Evolutionary conservation across 2,888 invertebrate genomes (phyloP), one percentile per base, ranked within the genome.

Genomic region (Nomada fucata): DNA sequence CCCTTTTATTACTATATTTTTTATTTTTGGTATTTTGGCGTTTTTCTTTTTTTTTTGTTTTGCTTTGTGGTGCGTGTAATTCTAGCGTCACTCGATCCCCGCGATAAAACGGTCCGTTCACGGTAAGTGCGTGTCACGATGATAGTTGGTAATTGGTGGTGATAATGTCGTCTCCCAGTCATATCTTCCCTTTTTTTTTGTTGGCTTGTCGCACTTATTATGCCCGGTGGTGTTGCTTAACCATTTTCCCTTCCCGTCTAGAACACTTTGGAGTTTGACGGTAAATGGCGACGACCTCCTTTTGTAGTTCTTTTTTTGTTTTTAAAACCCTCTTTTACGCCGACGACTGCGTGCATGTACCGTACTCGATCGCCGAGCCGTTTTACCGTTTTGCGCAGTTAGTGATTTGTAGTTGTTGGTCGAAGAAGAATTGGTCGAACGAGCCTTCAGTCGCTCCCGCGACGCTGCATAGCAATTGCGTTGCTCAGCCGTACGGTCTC

Each of bases 371-470:
- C 91, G 90, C 87, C 91, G 89, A 91, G 90, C 89, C 90, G 89
- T 89, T 90, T 91, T 90, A 91, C 90, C 91, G 91, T 91, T 91
- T 90, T 87, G 89, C 91, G 91, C 91, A 91, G 91, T 91, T 91
- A 89, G 89, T 91, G 90, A 88, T 91, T 90, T 91, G 87, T 91
- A 78, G 84, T 91, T 90, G 89, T 90, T 91, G 90, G 91, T 92
- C 92, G 91, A 92, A 91, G 90, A 93, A 91, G 90, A 92, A 89
- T 92, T 91, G 92, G 91, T 93, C 92, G 92, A 92, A 93, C 91
- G 92, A 93, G 93, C 92, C 92, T 92, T 92, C 89, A 93, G 93
- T 93, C 93, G 93, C 93, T 93, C 93, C 93, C 93, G 93, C 93
- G 93, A 93, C 93, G 90, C 90, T 91, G 92, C 92, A 92, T 93